Conservation (phyloP, 64 coral and sea anemone genomes). For the Stylophora pistillata region DNA sequence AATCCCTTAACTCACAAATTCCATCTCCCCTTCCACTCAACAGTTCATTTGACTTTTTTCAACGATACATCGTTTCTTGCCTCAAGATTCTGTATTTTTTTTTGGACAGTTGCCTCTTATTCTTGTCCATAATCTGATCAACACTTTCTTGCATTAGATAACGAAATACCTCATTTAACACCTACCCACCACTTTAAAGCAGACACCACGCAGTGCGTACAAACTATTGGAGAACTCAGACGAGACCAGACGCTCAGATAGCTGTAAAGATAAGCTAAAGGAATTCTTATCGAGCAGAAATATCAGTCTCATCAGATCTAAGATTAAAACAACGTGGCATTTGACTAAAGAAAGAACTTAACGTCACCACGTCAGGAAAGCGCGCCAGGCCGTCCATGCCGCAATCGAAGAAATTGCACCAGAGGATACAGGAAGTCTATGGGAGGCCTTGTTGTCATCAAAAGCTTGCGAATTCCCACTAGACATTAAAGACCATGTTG, state of each 20-base stretch:
- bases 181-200: not conserved
- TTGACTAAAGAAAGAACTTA: conserved; percentile 23
- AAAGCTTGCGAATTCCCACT: not conserved
- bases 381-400: conserved; percentile 21
- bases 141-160: no score
- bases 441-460: conserved; percentile 10
- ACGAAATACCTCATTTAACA: not conserved
- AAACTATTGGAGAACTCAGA: no score
- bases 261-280: no score
- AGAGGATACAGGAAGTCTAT: not conserved
- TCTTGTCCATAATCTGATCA: no score
- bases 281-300: no score
- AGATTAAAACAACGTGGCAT: conserved; percentile 25
- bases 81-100: no score
- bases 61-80: no score
- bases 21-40: no score
- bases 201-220: not conserved
- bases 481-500: not conserved
- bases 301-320: conserved; percentile 26
- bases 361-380: conserved; percentile 25
- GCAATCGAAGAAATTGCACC: conserved; percentile 46
- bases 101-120: no score
- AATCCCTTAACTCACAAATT: no score
- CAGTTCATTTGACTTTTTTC: no score
- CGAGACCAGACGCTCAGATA: no score